Evolutionary conservation across 2,797 vertebrate species (phyloP).

Genomic region (Zenarchopterus dispar): DNA sequence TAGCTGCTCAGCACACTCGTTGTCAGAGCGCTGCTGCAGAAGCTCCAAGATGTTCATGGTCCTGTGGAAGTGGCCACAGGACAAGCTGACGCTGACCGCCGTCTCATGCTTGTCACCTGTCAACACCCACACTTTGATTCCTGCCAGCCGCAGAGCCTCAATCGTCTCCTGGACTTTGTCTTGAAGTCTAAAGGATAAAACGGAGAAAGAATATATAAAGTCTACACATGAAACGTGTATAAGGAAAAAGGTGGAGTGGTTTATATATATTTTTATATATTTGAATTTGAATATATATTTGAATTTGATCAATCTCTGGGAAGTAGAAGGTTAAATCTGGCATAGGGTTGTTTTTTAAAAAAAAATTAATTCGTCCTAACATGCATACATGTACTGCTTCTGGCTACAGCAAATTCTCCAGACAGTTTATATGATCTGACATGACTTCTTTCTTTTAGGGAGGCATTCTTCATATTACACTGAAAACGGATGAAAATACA

Average conservation of each 20-base stretch:
- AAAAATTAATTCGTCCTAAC: neutral
- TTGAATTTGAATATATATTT: neutral
- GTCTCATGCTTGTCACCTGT: constrained; percentile 98
- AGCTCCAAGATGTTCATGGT: constrained; percentile 97
- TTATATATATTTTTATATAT: too few relatives aligned
- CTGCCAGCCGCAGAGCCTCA: constrained; percentile 92
- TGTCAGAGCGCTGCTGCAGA: constrained; percentile 91
- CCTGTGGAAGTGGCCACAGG: constrained; percentile 96
- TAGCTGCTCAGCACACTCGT: constrained; percentile 91
- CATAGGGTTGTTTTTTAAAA: too few relatives aligned
- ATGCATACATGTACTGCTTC: constrained; percentile 3
- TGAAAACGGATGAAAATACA: constrained; percentile 22
- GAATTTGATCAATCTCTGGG: neutral
- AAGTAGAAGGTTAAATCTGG: neutral
- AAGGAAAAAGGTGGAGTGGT: neutral
- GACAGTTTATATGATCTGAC: constrained; percentile 1
- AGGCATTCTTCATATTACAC: constrained; percentile 17
- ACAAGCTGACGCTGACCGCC: constrained; percentile 95
- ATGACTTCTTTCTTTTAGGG: neutral
- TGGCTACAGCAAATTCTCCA: neutral
- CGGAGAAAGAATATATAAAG: neutral
- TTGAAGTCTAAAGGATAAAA: constrained; percentile 84
- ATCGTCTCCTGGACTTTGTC: constrained; percentile 98
- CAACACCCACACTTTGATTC: constrained; percentile 98
- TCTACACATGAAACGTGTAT: neutral